Evolutionary conservation across 2,888 invertebrate species (phyloP).

Genomic region (Epicampocera succincta): DNA sequence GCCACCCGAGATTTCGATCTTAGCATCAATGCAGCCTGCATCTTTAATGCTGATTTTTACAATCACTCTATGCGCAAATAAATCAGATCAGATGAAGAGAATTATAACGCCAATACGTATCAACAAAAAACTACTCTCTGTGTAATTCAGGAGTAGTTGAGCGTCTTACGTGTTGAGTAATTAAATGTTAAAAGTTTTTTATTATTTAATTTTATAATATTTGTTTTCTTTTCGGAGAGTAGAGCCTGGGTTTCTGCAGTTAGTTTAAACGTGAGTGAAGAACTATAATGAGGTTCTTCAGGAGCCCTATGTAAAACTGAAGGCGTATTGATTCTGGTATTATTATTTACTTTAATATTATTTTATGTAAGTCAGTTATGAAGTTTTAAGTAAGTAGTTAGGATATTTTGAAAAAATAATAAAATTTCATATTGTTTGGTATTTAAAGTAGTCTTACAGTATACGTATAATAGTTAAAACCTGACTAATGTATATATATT

Average conservation of each 20-base stretch:
- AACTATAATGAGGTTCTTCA: constrained; percentile 72
- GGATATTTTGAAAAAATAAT: constrained; percentile 46
- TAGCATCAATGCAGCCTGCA: constrained; percentile 96
- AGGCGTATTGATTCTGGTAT: constrained; percentile 70
- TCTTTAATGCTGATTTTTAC: constrained; percentile 80
- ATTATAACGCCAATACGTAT: constrained; percentile 49
- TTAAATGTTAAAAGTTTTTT: constrained; percentile 15
- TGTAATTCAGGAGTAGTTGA: constrained; percentile 37
- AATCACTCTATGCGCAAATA: constrained; percentile 67
- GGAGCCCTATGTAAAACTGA: constrained; percentile 79
- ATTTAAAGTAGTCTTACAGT: constrained; percentile 72
- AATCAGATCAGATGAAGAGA: constrained; percentile 49
- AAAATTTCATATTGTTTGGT: constrained; percentile 56
- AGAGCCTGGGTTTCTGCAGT: constrained; percentile 42
- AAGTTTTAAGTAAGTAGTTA: constrained; percentile 17
- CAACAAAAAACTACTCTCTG: constrained; percentile 44
- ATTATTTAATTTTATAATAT: constrained; percentile 3
- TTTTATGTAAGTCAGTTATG: constrained; percentile 29
- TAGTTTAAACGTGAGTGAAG: constrained; percentile 48
- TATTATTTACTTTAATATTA: constrained; percentile 35
- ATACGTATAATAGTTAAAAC: constrained; percentile 55
- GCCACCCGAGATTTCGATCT: constrained; percentile 94
- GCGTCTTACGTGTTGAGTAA: constrained; percentile 40
- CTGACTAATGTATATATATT: constrained; percentile 49
- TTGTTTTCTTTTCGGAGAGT: constrained; percentile 12